phyloP scores from a whole-genome alignment of 2,888 invertebrate species.

The Caenorhabditis sp. region DNA sequence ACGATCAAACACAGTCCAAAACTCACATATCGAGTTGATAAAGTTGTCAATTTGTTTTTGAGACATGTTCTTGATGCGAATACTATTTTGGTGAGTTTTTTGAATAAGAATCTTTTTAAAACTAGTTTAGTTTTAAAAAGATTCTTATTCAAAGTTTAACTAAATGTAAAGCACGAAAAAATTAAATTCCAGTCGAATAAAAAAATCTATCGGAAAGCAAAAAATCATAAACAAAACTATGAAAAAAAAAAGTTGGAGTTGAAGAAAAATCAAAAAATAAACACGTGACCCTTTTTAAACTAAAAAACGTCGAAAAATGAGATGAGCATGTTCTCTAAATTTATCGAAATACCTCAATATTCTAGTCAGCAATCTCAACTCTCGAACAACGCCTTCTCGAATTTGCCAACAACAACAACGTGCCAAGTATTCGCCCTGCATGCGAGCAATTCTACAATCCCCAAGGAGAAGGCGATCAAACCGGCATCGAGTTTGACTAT shows the following conservation, averaged over 20 bases:
- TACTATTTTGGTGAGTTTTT: slow-evolving; percentile 16
- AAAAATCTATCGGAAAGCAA: too few relatives aligned
- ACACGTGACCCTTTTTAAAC: too few relatives aligned
- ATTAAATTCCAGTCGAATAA: too few relatives aligned
- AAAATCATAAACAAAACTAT: too few relatives aligned
- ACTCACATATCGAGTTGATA: slow-evolving; percentile 20
- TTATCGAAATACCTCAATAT: not conserved
- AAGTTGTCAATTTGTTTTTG: slow-evolving; percentile 22
- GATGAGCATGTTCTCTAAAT: too few relatives aligned
- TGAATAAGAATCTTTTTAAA: not conserved
- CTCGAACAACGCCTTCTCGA: slow-evolving; percentile 18
- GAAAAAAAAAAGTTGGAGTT: too few relatives aligned
- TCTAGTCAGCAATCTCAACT: slow-evolving; percentile 12
- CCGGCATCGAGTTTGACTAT: slow-evolving; percentile 11
- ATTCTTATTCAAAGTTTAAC: too few relatives aligned
- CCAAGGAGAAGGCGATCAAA: not conserved
- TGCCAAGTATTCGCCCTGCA: not conserved
- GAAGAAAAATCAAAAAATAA: too few relatives aligned
- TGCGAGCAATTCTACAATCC: not conserved
- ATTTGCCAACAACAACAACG: slow-evolving; percentile 23
- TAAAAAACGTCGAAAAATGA: too few relatives aligned
- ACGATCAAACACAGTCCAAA: slow-evolving; percentile 15
- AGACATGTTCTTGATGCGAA: slow-evolving; percentile 22
- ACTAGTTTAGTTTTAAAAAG: too few relatives aligned
- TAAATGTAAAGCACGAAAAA: too few relatives aligned